phyloP scores from a whole-genome alignment of 1,140 invertebrate genomes.

The Papilio polyxenes region DNA sequence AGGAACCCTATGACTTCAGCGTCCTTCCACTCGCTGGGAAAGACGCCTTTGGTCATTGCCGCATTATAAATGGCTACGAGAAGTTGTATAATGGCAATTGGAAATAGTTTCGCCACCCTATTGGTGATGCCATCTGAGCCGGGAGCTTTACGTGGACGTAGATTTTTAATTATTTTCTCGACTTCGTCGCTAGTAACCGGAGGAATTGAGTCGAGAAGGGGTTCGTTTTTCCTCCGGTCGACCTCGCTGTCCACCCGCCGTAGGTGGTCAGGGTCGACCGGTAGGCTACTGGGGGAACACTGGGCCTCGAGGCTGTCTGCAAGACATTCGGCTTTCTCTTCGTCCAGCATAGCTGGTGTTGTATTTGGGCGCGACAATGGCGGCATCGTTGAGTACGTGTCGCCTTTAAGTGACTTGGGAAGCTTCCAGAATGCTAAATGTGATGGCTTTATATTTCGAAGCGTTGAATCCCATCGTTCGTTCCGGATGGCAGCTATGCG shows the following conservation, averaged over 20 bases:
- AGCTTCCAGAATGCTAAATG: slow-evolving; percentile 40
- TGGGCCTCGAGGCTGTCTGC: slow-evolving; percentile 5
- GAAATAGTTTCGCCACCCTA: too few relatives aligned
- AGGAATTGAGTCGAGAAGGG: background rate
- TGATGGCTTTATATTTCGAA: slow-evolving; percentile 31
- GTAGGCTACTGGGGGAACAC: slow-evolving; percentile 29
- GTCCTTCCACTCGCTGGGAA: too few relatives aligned
- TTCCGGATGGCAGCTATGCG: slow-evolving; percentile 12
- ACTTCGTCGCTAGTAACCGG: slow-evolving; percentile 7
- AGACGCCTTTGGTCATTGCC: too few relatives aligned
- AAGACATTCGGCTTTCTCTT: slow-evolving; percentile 36
- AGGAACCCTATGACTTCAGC: too few relatives aligned
- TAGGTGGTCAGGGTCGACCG: slow-evolving; percentile 31
- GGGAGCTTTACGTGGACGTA: background rate
- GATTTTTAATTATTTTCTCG: slow-evolving; percentile 8
- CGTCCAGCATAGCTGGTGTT: slow-evolving; percentile 40
- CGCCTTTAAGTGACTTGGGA: slow-evolving; percentile 33
- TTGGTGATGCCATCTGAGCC: background rate
- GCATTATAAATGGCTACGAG: too few relatives aligned
- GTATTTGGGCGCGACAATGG: slow-evolving; percentile 32
- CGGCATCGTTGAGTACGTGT: slow-evolving; percentile 4
- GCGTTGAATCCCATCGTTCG: slow-evolving; percentile 24
- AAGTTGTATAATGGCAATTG: too few relatives aligned
- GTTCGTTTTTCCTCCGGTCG: background rate
- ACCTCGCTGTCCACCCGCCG: slow-evolving; percentile 11